Evolutionary conservation across 2,888 invertebrate species (phyloP), one percentile per base, ranked within the genome.

Genomic region (Allophyes oxyacanthae): DNA sequence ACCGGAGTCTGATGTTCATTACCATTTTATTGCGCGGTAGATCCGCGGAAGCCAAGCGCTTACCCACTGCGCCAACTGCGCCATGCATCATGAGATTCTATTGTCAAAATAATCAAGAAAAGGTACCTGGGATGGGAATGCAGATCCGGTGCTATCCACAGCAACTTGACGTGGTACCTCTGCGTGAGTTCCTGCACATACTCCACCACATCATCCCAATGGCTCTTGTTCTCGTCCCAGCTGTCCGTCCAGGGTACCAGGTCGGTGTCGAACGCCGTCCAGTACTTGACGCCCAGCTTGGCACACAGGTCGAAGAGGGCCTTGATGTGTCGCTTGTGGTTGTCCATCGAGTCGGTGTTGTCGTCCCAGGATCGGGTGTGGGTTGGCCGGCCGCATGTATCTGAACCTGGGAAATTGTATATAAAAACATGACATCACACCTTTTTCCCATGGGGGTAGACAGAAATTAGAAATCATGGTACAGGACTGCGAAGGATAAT

Each of bases 101-200:
- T 20, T 20, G 20, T 20, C 20, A 20, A 20, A 20, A 20, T 20
- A 20, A 20, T 20, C 20, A 20, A 20, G 20, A 32, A 20, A 2
- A 46, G 63, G 52, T 77, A 95, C 95, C 95, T 93, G 0, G 94
- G 90, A 83, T 95, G 90, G 2, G 95, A 91, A 82, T 95, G 95
- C 49, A 96, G 83, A 77, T 96, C 95, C 7, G 95, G 95, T 0
- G 96, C 95, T 2, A 95, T 84, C 96, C 96, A 96, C 54, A 96
- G 77, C 45, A 95, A 82, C 78, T 95, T 95, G 37, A 96, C 83
- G 1, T 95, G 95, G 37, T 92, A 94, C 64, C 94, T 86, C 71
- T 95, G 94, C 65, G 92, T 91, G 69, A 95, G 79, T 63, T 96
- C 95, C 53, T 86, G 87, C 0, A 95, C 90, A 41, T 95, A 93